Conservation (phyloP, 2,113 vertebrate genomes). For the Antennarius striatus region DNA sequence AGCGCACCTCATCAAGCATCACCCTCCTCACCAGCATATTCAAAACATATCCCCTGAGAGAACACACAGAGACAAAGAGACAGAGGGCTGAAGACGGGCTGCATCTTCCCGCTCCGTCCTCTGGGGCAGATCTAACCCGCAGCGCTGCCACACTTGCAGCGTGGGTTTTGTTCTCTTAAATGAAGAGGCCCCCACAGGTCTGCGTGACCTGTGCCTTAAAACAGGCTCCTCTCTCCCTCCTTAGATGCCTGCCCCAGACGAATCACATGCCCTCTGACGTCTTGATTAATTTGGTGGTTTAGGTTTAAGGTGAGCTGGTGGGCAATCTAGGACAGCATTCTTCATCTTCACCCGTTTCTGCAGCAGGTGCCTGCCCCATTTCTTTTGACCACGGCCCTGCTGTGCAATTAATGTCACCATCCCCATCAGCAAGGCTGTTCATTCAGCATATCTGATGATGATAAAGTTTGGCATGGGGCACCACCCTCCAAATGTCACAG, state of each 20-base stretch:
- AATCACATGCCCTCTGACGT: conserved; percentile 65
- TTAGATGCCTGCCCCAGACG: conserved; percentile 62
- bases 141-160: conserved; percentile 6
- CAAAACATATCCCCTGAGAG: conserved; percentile 59
- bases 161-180: conserved; percentile 18
- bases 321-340: conserved; percentile 80
- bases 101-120: conserved; percentile 51
- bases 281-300: conserved; percentile 72
- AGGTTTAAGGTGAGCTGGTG: conserved; percentile 73
- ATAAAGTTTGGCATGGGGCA: conserved; percentile 27
- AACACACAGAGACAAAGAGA: conserved; percentile 56
- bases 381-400: conserved; percentile 68
- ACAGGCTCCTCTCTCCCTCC: conserved; percentile 30
- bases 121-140: conserved; percentile 48
- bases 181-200: conserved; percentile 53
- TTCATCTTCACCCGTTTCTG: conserved; percentile 81
- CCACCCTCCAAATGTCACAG: conserved; percentile 34
- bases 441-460: conserved; percentile 28
- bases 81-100: conserved; percentile 67
- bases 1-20: conserved; percentile 74
- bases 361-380: conserved; percentile 81
- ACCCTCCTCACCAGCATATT: conserved; percentile 65
- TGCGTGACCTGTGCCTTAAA: conserved; percentile 62
- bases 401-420: conserved; percentile 72
- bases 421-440: conserved; percentile 48